Percentiles rank a stretch among this genome's conserved stretches.
Conservation (phyloP, 2,113 vertebrate species). For the Orthonyx spaldingii region DNA sequence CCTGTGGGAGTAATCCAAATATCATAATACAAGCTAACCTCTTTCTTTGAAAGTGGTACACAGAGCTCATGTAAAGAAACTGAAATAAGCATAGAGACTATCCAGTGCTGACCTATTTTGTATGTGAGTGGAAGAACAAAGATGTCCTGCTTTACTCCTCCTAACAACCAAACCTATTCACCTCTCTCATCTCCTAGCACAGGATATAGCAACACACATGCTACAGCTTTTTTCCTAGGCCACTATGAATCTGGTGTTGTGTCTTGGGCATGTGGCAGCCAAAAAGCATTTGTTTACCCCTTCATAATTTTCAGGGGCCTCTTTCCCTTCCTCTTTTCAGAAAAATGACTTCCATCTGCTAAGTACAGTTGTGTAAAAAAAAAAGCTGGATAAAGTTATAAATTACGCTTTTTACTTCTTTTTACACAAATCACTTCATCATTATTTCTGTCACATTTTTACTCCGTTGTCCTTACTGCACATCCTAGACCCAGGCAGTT, state of each 20-base stretch:
- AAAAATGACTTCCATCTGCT: conserved; percentile 24
- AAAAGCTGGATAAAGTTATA: not conserved
- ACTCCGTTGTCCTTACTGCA: not conserved
- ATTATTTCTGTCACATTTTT: not conserved
- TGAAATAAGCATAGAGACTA: not conserved
- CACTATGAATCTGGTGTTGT: not conserved
- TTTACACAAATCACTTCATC: not conserved
- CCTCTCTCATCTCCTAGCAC: not conserved
- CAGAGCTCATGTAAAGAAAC: not conserved
- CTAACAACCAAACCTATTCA: not conserved
- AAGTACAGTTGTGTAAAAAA: not conserved
- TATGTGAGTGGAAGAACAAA: not conserved
- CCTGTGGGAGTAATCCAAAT: not conserved
- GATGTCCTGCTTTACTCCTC: not conserved
- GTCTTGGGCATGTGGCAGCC: not conserved
- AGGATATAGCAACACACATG: not conserved
- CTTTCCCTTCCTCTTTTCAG: not conserved
- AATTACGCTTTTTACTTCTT: not conserved
- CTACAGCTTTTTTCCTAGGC: not conserved
- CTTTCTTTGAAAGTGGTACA: not conserved
- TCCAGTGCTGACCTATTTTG: not conserved
- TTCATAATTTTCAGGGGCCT: not conserved
- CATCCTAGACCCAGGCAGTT: not conserved
- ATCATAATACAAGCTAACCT: not conserved
- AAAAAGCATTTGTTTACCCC: not conserved